These are phyloP conservation scores for Sphaeridia pumilis DNA, from an alignment of 2,888 invertebrate species.

Conservation along the genomic window DNA sequence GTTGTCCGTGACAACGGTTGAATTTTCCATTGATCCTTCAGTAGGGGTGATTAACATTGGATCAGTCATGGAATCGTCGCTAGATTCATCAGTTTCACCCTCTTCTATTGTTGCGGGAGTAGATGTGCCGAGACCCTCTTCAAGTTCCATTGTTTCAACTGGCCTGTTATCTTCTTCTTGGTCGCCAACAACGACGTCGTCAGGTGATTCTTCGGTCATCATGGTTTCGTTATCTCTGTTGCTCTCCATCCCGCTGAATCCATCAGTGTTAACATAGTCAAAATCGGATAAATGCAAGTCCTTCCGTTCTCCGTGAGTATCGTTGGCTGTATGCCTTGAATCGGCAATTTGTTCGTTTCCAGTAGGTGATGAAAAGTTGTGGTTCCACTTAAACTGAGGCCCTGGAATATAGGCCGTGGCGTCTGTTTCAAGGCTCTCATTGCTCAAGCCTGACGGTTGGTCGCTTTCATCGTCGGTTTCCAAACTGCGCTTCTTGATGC, in stretches of 20 bases:
- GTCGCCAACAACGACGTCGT: constrained; percentile 33
- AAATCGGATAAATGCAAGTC: constrained; percentile 22
- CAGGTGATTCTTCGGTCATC: constrained; percentile 17
- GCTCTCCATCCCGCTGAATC: constrained; percentile 4
- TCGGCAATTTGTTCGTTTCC: constrained; percentile 8
- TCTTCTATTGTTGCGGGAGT: constrained; percentile 18
- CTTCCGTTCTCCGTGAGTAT: constrained; percentile 1
- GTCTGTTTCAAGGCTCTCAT: constrained; percentile 23
- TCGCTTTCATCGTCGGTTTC: constrained; percentile 1
- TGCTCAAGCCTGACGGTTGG: constrained; percentile 5
- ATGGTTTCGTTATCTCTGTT: constrained; percentile 11
- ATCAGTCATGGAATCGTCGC: constrained; percentile 2
- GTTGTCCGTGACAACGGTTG: constrained; percentile 15
- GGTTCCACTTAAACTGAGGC: constrained; percentile 13
- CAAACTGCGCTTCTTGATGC: constrained; percentile 17
- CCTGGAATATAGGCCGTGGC: constrained; percentile 29
- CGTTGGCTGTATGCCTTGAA: neutral
- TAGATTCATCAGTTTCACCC: constrained; percentile 9
- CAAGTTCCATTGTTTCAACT: constrained; percentile 8
- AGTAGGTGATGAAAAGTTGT: neutral
- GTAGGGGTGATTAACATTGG: constrained; percentile 20
- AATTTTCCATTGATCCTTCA: constrained; percentile 23
- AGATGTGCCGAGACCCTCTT: constrained; percentile 10
- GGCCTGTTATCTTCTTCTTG: constrained; percentile 26
- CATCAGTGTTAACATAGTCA: constrained; percentile 20